Evolutionary conservation across 2,888 invertebrate species (phyloP).

Genomic region (Chaetogeoica ovagalla): DNA sequence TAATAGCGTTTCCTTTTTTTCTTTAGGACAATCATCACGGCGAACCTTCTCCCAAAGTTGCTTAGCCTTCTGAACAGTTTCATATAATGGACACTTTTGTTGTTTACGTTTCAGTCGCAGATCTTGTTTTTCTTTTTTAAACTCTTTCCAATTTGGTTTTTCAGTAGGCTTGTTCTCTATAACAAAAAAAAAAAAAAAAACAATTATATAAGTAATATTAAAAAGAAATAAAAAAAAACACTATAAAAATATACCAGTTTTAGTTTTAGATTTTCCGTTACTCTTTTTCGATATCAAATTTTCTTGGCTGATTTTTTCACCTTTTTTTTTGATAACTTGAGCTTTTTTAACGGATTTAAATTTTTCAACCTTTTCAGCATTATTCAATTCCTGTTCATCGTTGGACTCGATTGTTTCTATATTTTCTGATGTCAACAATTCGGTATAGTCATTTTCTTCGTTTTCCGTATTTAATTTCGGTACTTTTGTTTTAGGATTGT

Average conservation of each 20-base stretch:
- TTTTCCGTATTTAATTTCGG: neutral
- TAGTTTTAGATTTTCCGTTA: slow-evolving; percentile 17
- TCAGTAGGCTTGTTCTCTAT: slow-evolving; percentile 55
- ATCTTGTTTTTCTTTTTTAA: slow-evolving; percentile 76
- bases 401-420: slow-evolving; percentile 1
- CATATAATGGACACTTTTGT: slow-evolving; percentile 65
- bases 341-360: slow-evolving; percentile 1
- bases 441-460: slow-evolving; percentile 12
- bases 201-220: neutral
- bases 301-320: neutral
- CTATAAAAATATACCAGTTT: slow-evolving; percentile 10
- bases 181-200: slow-evolving; percentile 3
- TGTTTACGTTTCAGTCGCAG: slow-evolving; percentile 64
- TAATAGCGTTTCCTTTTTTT: slow-evolving; percentile 65
- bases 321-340: slow-evolving; percentile 9
- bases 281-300: slow-evolving; percentile 2
- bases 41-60: slow-evolving; percentile 66
- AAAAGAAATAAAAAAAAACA: neutral
- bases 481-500: slow-evolving; percentile 1
- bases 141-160: slow-evolving; percentile 73
- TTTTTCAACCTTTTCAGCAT: neutral
- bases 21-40: slow-evolving; percentile 64
- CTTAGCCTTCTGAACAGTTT: slow-evolving; percentile 65
- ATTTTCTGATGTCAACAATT: slow-evolving; percentile 30
- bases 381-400: slow-evolving; percentile 3